Base-by-base conservation (phyloP, 2,888 invertebrate species). In the Drosophila subquinaria region DNA sequence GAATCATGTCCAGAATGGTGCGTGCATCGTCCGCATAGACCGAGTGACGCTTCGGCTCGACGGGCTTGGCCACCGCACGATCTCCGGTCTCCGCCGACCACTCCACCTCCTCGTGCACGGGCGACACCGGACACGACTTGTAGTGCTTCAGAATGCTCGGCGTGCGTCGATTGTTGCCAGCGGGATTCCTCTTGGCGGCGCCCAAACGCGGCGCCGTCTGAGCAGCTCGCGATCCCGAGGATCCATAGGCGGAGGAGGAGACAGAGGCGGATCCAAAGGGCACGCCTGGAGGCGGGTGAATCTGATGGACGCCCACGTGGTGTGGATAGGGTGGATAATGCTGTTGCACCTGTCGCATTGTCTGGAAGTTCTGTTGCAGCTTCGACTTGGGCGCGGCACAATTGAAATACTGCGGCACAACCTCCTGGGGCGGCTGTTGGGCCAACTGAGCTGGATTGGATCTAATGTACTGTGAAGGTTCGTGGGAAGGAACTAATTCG, bases 91-190 rank as follows among this genome's bases (percentile, higher is more conserved):
- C 90, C 81, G 92, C 85, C 0, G 93, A 92, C 95, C 95, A 95
- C 89, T 95, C 95, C 40, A 95, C 94, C 88, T 97, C 96, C 89
- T 97, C 97, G 59, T 95, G 96, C 0, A 97, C 96, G 0, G 97
- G 97, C 0, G 96, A 96, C 0, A 97, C 96, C 0, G 97, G 97
- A 78, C 97, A 95, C 4, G 96, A 96, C 84, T 96, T 96, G 76
- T 96, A 95, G 80, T 95, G 95, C 78, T 95, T 95, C 51, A 95
- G 93, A 61, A 95, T 95, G 81, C 95, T 95, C 13, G 92, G 90
- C 17, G 90, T 93, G 42, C 92, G 91, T 43, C 92, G 93, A 78
- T 81, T 93, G 70, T 90, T 91, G 2, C 91, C 91, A 3, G 83
- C 84, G 3, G 90, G 91, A 75, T 91, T 90, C 0, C 91, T 82